phyloP scores from a whole-genome alignment of 2,888 invertebrate species.

The Entomobrya multifasciata region DNA sequence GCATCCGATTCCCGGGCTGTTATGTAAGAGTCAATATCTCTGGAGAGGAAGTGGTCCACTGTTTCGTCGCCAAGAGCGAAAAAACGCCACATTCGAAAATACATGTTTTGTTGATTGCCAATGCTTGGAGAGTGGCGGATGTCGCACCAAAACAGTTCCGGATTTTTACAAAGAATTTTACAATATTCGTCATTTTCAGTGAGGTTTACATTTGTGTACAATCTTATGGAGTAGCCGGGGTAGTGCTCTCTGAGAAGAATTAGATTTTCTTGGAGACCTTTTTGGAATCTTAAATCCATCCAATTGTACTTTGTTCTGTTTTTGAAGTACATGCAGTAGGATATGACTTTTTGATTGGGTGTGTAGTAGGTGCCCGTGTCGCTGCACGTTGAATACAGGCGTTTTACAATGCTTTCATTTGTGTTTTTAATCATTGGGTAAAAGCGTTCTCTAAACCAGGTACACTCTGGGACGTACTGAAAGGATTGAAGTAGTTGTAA shows the following conservation, averaged over 20 bases:
- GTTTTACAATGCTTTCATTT: not conserved
- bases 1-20: slow-evolving; percentile 5
- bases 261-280: not conserved
- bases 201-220: slow-evolving; percentile 38
- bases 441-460: not conserved
- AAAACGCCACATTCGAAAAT: slow-evolving; percentile 25
- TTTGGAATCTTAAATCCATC: not conserved
- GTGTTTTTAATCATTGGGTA: not conserved
- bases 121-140: slow-evolving; percentile 5
- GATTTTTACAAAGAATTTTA: not conserved
- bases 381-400: not conserved
- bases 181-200: not conserved
- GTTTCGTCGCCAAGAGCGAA: slow-evolving; percentile 37
- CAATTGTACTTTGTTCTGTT: not conserved
- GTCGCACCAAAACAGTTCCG: slow-evolving; percentile 46
- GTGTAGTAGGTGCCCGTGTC: too few relatives aligned
- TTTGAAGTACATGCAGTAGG: not conserved
- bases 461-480: not conserved
- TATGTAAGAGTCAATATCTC: slow-evolving; percentile 13
- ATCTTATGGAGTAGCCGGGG: slow-evolving; percentile 11
- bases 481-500: too few relatives aligned
- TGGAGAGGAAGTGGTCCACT: slow-evolving; percentile 19
- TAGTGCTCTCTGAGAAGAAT: not conserved
- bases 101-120: slow-evolving; percentile 3
- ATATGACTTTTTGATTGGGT: not conserved